These are phyloP conservation scores for Drosophila subpulchrella DNA, from an alignment of 1,140 invertebrate genomes.

Conservation along the genomic window DNA sequence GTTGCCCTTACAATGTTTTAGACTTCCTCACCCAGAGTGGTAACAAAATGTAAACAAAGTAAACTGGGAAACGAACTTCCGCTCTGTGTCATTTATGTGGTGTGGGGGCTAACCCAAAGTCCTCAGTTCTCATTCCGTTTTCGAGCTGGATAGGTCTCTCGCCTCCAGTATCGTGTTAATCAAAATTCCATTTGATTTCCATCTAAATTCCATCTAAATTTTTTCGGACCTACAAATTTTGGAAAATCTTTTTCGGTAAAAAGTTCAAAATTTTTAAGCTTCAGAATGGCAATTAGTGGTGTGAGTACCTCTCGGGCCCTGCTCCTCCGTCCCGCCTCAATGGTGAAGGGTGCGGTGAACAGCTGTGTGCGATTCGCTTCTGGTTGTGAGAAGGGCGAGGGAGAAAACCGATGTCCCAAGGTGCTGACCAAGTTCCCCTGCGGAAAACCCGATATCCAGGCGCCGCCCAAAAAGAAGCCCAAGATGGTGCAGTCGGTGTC, in stretches of 20 bases:
- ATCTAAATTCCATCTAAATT: constrained; percentile 1
- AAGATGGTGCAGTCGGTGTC: constrained; percentile 6
- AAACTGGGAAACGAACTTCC: constrained; percentile 11
- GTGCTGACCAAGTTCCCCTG: constrained; percentile 29
- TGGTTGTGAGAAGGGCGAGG: constrained; percentile 12
- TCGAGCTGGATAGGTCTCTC: constrained; percentile 3
- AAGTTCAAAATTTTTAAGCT: neutral
- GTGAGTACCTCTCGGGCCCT: neutral
- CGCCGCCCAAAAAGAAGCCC: neutral
- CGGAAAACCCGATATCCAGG: constrained; percentile 34
- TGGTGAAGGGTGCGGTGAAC: neutral
- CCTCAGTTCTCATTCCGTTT: constrained; percentile 9
- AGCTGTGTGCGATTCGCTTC: constrained; percentile 1
- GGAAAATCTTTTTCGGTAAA: neutral
- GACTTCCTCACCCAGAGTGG: constrained; percentile 50
- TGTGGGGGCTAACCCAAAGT: neutral
- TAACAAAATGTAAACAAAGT: constrained; percentile 19
- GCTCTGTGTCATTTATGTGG: neutral
- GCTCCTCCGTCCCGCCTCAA: neutral
- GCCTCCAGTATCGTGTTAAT: constrained; percentile 1
- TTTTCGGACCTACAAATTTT: neutral
- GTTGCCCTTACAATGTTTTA: constrained; percentile 57
- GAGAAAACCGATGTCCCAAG: constrained; percentile 15
- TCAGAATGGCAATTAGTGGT: constrained; percentile 1
- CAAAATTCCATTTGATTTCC: constrained; percentile 36